These are phyloP conservation scores for Dromococcyx pavoninus DNA, from an alignment of 2,797 vertebrate species.

Conservation along the genomic window DNA sequence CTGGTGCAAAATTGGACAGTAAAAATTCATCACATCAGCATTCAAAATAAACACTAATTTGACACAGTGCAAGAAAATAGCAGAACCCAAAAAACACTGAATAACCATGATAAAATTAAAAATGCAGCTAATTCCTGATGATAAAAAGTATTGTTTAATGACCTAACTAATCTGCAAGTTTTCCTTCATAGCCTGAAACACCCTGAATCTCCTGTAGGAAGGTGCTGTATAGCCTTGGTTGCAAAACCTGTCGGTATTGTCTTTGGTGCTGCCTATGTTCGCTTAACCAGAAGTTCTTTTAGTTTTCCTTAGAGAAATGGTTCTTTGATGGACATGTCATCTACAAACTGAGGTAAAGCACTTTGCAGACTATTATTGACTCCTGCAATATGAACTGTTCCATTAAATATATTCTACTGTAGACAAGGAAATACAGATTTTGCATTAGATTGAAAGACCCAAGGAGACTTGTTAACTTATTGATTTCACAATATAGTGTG, in stretches of 20 bases:
- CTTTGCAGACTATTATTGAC: neutral
- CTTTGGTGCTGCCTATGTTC: neutral
- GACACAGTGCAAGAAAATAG: neutral
- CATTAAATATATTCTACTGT: neutral
- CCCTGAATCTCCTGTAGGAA: neutral
- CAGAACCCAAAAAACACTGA: neutral
- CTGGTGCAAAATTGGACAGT: neutral
- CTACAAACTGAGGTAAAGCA: neutral
- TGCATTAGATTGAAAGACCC: neutral
- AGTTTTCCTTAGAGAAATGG: neutral
- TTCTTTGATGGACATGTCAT: neutral
- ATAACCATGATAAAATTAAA: neutral
- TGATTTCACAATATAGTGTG: neutral
- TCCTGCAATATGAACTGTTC: neutral
- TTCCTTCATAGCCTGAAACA: neutral
- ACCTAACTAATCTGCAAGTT: neutral
- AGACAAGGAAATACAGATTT: neutral
- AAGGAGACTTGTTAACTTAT: neutral
- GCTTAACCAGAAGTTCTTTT: neutral
- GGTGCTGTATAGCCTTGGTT: neutral
- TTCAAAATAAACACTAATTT: neutral
- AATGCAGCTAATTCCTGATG: neutral
- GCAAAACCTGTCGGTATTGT: neutral
- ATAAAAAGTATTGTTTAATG: neutral
- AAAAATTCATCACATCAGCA: neutral